Conservation (phyloP, 2,113 vertebrate species). For the Zosterops borbonicus region DNA sequence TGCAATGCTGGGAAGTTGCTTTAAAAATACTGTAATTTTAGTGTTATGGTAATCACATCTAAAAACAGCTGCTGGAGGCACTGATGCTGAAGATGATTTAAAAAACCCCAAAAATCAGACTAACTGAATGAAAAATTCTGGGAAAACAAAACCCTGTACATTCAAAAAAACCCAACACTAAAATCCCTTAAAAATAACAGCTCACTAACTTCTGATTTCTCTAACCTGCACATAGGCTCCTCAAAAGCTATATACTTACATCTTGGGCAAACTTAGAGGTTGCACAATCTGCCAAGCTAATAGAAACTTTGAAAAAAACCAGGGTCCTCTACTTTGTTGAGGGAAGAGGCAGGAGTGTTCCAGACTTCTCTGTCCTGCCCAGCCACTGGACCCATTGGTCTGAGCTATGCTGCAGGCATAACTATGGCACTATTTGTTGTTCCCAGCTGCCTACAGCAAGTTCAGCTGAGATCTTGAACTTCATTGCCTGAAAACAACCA, state of each 20-base stretch:
- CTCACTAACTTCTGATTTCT: not conserved
- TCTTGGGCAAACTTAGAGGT: not conserved
- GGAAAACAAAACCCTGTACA: not conserved
- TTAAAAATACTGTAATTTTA: not conserved
- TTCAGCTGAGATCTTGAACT: not conserved
- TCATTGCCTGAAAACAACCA: not conserved
- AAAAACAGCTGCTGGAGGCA: not conserved
- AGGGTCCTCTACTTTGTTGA: not conserved
- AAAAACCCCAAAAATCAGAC: not conserved
- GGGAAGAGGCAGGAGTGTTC: not conserved
- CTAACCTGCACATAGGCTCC: not conserved
- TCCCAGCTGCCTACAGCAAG: not conserved
- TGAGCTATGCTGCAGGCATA: accelerated
- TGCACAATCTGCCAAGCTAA: not conserved
- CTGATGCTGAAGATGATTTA: not conserved
- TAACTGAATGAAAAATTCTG: not conserved
- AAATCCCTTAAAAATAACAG: not conserved
- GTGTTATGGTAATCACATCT: not conserved
- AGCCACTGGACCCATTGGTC: accelerated
- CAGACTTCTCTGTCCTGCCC: not conserved
- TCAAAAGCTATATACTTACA: not conserved
- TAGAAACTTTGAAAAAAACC: not conserved
- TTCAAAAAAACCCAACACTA: not conserved
- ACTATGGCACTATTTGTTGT: not conserved
- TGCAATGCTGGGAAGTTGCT: not conserved